Evolutionary conservation across 2,888 invertebrate genomes (phyloP).

Genomic region (Epiblema foenella): DNA sequence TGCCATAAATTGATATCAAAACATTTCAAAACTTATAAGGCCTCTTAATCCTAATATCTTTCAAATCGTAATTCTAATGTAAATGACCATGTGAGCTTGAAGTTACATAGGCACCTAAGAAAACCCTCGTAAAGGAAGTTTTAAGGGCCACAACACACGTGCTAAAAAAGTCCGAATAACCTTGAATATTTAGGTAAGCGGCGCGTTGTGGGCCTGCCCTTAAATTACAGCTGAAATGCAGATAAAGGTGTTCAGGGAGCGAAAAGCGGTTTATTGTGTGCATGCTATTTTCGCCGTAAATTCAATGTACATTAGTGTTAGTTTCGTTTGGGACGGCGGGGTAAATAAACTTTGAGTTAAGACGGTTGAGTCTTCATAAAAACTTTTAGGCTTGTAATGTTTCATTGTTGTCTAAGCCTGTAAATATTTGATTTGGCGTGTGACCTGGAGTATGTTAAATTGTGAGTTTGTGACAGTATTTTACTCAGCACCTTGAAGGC

Average conservation of each 20-base stretch:
- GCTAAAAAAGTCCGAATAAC: conserved; percentile 60
- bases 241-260: conserved; percentile 37
- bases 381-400: conserved; percentile 4
- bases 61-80: too few species aligned
- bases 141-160: conserved; percentile 19
- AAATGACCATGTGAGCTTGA: too few species aligned
- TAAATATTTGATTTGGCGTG: conserved; percentile 10
- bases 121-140: background rate
- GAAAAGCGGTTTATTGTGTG: conserved; percentile 10
- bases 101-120: too few species aligned
- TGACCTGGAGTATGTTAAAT: background rate
- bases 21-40: too few species aligned
- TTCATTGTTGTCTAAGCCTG: conserved; percentile 9
- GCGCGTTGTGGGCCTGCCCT: conserved; percentile 31
- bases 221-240: conserved; percentile 39
- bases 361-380: conserved; percentile 16
- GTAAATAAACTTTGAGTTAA: conserved; percentile 14
- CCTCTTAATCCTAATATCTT: too few species aligned
- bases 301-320: background rate
- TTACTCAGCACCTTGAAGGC: background rate
- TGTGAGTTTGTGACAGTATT: background rate
- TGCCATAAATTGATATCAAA: too few species aligned
- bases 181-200: conserved; percentile 75
- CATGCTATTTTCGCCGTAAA: conserved; percentile 3
- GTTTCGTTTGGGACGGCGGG: background rate